Evolutionary conservation across 2,113 vertebrate species (phyloP).

Genomic region (Tyrannus savana): DNA sequence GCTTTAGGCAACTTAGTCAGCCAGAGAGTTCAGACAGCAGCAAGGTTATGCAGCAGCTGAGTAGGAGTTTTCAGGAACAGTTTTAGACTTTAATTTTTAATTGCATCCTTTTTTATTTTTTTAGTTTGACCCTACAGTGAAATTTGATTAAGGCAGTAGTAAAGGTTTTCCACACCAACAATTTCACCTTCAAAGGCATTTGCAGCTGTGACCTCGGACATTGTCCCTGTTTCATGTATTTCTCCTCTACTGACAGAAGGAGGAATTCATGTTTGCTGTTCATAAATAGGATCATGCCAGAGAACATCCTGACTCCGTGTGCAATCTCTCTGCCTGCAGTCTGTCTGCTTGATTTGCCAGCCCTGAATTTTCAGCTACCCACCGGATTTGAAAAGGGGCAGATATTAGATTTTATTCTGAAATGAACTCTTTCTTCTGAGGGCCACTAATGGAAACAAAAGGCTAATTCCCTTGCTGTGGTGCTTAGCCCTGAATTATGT

Average conservation of each 20-base stretch:
- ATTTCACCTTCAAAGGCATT: slow-evolving; percentile 23
- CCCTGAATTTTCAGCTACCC: background rate
- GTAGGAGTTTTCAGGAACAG: background rate
- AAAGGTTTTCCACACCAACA: slow-evolving; percentile 34
- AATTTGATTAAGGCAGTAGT: background rate
- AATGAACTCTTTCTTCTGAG: background rate
- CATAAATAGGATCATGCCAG: slow-evolving; percentile 4
- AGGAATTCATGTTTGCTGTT: background rate
- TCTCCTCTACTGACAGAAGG: background rate
- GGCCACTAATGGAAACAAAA: background rate
- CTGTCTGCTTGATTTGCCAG: background rate
- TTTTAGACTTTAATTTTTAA: slow-evolving; percentile 3
- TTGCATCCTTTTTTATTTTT: background rate
- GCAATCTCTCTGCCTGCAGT: background rate
- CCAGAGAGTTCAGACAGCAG: background rate
- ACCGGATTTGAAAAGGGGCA: background rate
- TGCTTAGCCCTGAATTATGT: background rate
- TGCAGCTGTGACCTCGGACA: background rate
- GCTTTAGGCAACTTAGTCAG: background rate
- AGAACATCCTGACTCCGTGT: background rate
- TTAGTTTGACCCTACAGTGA: background rate
- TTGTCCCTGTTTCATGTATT: background rate
- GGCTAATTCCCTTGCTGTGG: background rate
- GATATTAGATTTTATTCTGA: background rate
- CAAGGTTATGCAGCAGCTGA: slow-evolving; percentile 25